phyloP scores from a whole-genome alignment of 2,888 invertebrate genomes.

The Acanthopleura granulata region DNA sequence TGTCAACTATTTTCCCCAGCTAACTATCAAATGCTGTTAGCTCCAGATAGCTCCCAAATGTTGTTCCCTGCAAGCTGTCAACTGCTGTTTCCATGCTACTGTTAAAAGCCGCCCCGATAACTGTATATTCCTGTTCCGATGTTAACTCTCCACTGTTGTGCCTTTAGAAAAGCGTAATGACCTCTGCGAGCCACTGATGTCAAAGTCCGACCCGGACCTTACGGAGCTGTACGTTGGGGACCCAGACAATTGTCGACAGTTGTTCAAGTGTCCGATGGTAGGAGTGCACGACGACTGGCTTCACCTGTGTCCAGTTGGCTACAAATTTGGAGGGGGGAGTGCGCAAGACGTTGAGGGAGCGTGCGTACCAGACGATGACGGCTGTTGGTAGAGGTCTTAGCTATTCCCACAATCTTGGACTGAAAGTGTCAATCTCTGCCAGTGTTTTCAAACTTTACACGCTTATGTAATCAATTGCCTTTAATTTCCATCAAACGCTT shows the following conservation, averaged over 20 bases:
- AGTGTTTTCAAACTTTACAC: too few relatives aligned
- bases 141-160: too few relatives aligned
- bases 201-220: not conserved
- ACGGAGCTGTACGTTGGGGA: slow-evolving; percentile 3
- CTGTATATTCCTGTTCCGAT: too few relatives aligned
- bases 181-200: not conserved
- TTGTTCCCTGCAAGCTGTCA: too few relatives aligned
- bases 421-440: too few relatives aligned
- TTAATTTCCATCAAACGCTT: too few relatives aligned
- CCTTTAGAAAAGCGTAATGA: not conserved
- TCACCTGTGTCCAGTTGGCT: not conserved
- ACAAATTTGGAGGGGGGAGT: not conserved
- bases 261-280: slow-evolving; percentile 3
- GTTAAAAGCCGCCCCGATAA: too few relatives aligned
- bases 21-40: too few relatives aligned
- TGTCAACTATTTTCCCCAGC: not conserved
- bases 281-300: slow-evolving; percentile 11
- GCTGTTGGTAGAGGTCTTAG: not conserved
- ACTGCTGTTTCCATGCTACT: too few relatives aligned
- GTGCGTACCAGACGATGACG: not conserved
- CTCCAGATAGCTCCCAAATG: too few relatives aligned
- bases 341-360: not conserved
- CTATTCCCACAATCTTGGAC: too few relatives aligned
- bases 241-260: slow-evolving; percentile 5
- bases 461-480: too few relatives aligned